Conservation (phyloP, 2,797 vertebrate species). For the Manis crassicaudata region DNA sequence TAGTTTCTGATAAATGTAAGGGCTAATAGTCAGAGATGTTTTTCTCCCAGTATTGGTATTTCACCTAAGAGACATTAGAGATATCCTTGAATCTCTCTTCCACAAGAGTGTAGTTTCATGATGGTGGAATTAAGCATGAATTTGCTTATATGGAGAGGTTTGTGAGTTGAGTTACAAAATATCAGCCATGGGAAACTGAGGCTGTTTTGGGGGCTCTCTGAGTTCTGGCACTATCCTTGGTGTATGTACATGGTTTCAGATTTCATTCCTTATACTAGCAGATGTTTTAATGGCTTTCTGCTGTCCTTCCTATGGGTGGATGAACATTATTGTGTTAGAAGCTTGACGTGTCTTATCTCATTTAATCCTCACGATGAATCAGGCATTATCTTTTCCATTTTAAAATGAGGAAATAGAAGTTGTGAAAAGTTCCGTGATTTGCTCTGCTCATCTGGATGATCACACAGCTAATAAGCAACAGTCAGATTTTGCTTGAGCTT, state of each 20-base stretch:
- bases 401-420: neutral
- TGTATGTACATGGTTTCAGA: neutral
- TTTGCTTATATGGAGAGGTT: neutral
- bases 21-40: neutral
- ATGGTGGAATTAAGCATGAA: neutral
- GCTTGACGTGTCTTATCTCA: neutral
- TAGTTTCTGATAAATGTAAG: neutral
- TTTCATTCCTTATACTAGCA: neutral
- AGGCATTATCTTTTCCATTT: constrained; percentile 12
- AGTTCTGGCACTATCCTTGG: neutral
- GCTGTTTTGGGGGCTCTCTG: neutral
- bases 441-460: neutral
- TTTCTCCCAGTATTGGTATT: neutral
- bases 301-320: neutral
- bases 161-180: neutral
- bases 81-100: neutral
- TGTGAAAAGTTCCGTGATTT: neutral
- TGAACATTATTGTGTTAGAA: neutral
- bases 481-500: neutral
- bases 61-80: neutral
- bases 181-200: neutral
- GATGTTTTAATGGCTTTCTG: neutral
- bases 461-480: neutral
- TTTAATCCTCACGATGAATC: neutral
- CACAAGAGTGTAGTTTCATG: neutral